These are phyloP conservation scores for Emys orbicularis DNA, from an alignment of 2,797 vertebrate species.

Conservation along the genomic window DNA sequence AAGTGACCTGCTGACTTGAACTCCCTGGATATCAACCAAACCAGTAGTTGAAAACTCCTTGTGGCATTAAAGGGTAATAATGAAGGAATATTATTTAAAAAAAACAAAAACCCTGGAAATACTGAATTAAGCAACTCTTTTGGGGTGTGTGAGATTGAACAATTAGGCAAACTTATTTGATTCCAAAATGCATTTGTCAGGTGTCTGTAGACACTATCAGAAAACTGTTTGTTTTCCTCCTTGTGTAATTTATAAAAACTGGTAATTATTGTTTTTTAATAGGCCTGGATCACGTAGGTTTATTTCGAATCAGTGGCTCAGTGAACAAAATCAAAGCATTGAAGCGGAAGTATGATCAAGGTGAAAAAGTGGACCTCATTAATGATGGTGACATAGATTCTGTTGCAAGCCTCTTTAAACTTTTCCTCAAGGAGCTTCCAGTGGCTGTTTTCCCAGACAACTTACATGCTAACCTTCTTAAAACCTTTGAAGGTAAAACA, in stretches of 20 bases:
- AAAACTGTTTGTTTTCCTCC: neutral
- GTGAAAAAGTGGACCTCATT: slow-evolving; percentile 81
- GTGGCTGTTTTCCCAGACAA: slow-evolving; percentile 83
- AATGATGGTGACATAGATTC: slow-evolving; percentile 82
- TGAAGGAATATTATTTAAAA: neutral
- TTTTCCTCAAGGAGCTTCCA: slow-evolving; percentile 88
- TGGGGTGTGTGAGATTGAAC: neutral
- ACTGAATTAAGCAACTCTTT: neutral
- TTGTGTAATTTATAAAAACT: neutral
- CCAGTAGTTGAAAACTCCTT: neutral
- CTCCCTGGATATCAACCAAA: neutral
- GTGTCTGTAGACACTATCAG: neutral
- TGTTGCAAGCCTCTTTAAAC: slow-evolving; percentile 87
- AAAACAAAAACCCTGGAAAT: no score
- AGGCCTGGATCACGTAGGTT: slow-evolving; percentile 82
- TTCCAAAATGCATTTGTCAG: neutral
- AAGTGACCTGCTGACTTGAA: neutral
- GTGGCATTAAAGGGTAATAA: neutral
- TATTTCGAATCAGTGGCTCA: slow-evolving; percentile 86
- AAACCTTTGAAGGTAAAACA: slow-evolving; percentile 80
- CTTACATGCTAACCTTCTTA: slow-evolving; percentile 75
- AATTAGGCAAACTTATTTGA: neutral
- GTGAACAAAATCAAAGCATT: slow-evolving; percentile 79
- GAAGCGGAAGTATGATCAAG: slow-evolving; percentile 83
- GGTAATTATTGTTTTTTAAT: neutral